A percentile compares a stretch with the other conserved stretches of the same genome.
Conservation (phyloP, 2,113 vertebrate genomes). For the Emydura subglobosa region DNA sequence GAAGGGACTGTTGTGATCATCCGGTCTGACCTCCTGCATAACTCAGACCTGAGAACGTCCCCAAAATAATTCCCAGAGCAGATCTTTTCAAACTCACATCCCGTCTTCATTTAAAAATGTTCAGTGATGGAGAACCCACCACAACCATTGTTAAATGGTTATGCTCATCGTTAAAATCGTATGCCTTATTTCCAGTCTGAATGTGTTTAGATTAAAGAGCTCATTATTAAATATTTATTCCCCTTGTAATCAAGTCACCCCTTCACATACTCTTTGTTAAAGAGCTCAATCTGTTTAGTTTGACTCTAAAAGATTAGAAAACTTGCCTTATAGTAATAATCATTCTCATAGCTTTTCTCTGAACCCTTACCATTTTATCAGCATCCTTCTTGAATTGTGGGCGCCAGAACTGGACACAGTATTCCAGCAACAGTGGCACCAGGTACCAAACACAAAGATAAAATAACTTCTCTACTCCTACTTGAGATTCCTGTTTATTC, state of each 20-base stretch:
- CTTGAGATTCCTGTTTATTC: neutral
- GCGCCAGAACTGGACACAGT: neutral
- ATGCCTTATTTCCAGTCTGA: neutral
- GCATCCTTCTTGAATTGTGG: neutral
- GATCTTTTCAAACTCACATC: neutral
- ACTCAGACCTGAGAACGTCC: neutral
- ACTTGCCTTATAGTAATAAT: neutral
- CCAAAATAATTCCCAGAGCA: neutral
- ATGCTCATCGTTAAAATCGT: neutral
- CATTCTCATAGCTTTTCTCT: neutral
- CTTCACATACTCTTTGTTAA: neutral
- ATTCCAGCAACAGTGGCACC: neutral
- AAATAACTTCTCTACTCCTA: neutral
- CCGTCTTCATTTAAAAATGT: neutral
- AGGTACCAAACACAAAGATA: neutral
- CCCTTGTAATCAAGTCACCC: neutral
- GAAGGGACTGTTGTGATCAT: neutral
- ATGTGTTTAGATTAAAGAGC: neutral
- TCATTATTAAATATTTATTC: neutral
- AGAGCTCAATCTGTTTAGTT: neutral
- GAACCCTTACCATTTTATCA: neutral
- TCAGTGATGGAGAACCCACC: neutral
- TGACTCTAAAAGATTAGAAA: too few relatives aligned
- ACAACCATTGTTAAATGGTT: neutral
- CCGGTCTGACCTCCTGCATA: neutral